phyloP scores from a whole-genome alignment of 2,797 vertebrate genomes.

The Tachyglossus aculeatus region DNA sequence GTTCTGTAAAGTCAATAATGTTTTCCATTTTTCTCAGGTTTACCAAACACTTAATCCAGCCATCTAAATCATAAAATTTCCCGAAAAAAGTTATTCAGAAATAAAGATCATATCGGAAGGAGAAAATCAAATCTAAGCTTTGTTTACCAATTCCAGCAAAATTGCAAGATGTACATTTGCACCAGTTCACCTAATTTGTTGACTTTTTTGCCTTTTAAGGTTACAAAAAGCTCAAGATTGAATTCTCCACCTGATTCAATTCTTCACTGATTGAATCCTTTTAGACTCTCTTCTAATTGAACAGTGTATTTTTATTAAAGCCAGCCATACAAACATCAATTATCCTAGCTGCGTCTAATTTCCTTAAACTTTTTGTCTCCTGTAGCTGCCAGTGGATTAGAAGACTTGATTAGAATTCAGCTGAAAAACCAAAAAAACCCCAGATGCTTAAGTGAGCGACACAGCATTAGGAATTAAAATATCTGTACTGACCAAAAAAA shows the following conservation, averaged over 20 bases:
- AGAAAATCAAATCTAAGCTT: conserved; percentile 39
- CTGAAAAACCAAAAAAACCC: conserved; percentile 71
- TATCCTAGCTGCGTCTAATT: conserved; percentile 76
- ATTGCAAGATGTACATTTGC: conserved; percentile 46
- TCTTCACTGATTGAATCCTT: conserved; percentile 73
- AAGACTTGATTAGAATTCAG: conserved; percentile 75
- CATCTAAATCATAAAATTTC: conserved; percentile 39
- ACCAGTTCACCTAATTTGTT: conserved; percentile 44
- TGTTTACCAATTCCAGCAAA: conserved; percentile 39
- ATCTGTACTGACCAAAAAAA: conserved; percentile 33
- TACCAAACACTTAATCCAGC: background rate
- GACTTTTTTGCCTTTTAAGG: conserved; percentile 68
- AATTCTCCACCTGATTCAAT: conserved; percentile 72
- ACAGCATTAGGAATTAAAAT: conserved; percentile 69
- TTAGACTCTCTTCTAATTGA: conserved; percentile 74
- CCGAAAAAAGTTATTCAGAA: conserved; percentile 43
- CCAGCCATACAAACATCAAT: conserved; percentile 71
- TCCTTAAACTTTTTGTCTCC: conserved; percentile 57
- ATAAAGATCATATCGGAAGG: conserved; percentile 27
- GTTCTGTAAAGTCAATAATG: too few relatives aligned
- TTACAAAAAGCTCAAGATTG: conserved; percentile 66
- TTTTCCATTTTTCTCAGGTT: too few relatives aligned
- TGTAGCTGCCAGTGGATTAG: conserved; percentile 72
- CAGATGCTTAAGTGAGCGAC: conserved; percentile 69
- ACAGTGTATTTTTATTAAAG: conserved; percentile 75